A percentile compares a stretch with the other conserved stretches of the same genome.
Evolutionary conservation across 2,797 vertebrate species (phyloP).

Genomic region (Streptopelia turtur): DNA sequence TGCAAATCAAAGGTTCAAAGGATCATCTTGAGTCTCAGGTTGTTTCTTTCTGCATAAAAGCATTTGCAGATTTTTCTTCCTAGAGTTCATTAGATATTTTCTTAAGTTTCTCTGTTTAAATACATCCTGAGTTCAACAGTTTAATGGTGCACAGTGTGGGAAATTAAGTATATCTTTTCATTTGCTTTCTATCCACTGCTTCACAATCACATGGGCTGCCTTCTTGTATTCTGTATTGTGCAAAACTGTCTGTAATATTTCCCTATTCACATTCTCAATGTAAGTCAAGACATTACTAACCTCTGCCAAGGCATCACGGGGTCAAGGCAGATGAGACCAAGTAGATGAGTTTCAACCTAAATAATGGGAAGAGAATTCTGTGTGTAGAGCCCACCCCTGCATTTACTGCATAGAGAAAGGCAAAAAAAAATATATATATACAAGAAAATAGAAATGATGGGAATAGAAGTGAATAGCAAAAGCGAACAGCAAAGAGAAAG

Average conservation of each 20-base stretch:
- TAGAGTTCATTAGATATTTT: not conserved
- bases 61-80: not conserved
- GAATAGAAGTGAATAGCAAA: not conserved
- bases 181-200: not conserved
- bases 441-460: not conserved
- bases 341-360: not conserved
- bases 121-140: not conserved
- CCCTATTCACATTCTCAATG: not conserved
- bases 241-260: not conserved
- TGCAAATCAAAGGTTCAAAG: not conserved
- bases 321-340: not conserved
- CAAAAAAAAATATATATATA: not conserved
- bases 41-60: not conserved
- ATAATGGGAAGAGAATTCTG: not conserved
- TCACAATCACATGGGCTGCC: not conserved
- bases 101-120: not conserved
- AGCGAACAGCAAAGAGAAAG: not conserved
- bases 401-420: not conserved
- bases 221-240: not conserved
- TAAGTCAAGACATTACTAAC: not conserved
- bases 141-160: not conserved
- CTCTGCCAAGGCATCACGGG: not conserved
- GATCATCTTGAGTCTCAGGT: not conserved
- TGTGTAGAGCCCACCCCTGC: not conserved
- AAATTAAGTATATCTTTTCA: not conserved